Percentiles rank a stretch among this genome's conserved stretches.
These are phyloP conservation scores for Xyliphius kryptos DNA, from an alignment of 2,113 vertebrate species.

Conservation along the genomic window DNA sequence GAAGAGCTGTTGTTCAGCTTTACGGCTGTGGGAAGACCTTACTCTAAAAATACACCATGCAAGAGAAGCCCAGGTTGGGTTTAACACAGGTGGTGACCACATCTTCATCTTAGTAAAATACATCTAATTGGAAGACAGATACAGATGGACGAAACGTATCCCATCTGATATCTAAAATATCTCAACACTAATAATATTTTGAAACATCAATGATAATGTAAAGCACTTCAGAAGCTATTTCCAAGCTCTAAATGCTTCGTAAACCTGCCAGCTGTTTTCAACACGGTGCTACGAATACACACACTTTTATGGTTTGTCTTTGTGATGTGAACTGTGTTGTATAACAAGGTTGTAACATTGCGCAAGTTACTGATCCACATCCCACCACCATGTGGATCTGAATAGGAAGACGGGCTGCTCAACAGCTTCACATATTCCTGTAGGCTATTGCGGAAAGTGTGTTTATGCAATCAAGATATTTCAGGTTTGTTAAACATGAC, in stretches of 20 bases:
- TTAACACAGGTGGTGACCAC: conserved; percentile 1
- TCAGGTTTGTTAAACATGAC: conserved; percentile 49
- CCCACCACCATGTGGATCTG: background rate
- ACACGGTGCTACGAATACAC: background rate
- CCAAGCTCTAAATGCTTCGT: no score
- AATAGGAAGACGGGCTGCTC: no score
- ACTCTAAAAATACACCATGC: no score
- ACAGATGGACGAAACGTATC: no score
- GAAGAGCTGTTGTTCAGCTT: no score
- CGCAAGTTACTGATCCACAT: conserved; percentile 3
- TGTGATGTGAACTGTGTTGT: background rate
- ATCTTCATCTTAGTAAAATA: no score
- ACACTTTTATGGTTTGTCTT: no score
- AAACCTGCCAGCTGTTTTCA: conserved; percentile 2
- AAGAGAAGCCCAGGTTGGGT: background rate
- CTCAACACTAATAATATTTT: no score
- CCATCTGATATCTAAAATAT: no score
- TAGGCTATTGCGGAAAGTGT: background rate
- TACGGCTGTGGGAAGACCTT: no score
- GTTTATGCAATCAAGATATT: conserved; percentile 16
- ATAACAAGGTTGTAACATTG: background rate
- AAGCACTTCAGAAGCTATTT: conserved; percentile 2
- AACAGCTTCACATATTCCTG: background rate
- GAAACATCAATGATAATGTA: no score
- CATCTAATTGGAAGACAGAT: no score